These are phyloP conservation scores for Sylvietta virens DNA, from an alignment of 2,113 vertebrate genomes.

Conservation along the genomic window DNA sequence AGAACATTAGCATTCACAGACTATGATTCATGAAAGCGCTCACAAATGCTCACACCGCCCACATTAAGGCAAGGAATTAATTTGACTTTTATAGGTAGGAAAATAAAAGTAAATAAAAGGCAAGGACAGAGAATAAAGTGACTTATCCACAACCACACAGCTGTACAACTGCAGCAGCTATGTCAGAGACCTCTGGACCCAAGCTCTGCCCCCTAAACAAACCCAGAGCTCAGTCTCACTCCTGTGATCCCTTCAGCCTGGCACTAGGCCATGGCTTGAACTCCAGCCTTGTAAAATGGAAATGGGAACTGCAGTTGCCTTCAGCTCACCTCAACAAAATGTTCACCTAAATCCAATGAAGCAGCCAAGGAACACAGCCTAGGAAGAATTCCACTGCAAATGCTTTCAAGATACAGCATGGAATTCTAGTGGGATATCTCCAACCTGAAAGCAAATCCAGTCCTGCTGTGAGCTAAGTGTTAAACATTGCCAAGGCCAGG, in stretches of 20 bases:
- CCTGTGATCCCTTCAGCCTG: background rate
- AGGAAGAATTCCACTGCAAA: background rate
- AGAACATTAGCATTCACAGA: background rate
- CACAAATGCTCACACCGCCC: background rate
- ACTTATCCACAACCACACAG: background rate
- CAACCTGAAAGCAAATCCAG: background rate
- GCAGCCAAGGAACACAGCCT: background rate
- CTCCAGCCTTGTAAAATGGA: background rate
- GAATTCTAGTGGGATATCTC: background rate
- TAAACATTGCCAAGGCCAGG: background rate
- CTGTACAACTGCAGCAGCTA: background rate
- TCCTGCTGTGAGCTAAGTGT: background rate
- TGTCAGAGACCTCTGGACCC: background rate
- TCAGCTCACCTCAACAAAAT: background rate
- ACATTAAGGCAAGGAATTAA: background rate
- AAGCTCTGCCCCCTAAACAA: background rate
- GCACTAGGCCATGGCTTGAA: background rate
- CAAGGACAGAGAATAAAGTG: background rate
- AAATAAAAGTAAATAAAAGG: background rate
- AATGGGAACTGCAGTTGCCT: background rate
- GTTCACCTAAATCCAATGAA: background rate
- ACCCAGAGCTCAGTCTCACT: background rate
- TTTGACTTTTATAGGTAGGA: conserved; percentile 1
- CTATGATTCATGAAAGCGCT: conserved; percentile 5
- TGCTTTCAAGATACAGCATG: background rate